Conservation (phyloP, 2,888 invertebrate species). For the Pharmacophagus antenor region DNA sequence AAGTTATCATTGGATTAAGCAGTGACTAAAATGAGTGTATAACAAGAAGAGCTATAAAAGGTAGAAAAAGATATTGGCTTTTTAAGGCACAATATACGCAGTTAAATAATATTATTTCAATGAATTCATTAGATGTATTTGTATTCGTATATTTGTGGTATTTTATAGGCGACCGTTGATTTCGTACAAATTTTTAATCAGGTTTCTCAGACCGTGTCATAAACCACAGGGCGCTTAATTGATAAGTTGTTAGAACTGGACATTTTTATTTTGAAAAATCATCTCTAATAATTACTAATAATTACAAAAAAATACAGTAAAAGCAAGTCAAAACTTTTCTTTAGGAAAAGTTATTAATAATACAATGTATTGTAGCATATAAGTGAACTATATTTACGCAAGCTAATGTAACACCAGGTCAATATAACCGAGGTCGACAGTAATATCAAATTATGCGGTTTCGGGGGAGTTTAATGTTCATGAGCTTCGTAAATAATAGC, state of each 20-base stretch:
- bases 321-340: too few species aligned
- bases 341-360: not conserved
- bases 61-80: too few species aligned
- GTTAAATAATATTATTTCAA: too few species aligned
- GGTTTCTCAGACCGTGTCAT: not conserved
- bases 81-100: too few species aligned
- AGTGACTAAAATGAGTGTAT: too few species aligned
- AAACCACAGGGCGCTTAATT: not conserved
- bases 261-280: not conserved
- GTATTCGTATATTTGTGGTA: too few species aligned
- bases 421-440: conserved; percentile 17
- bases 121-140: too few species aligned
- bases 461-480: conserved; percentile 24
- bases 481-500: conserved; percentile 27
- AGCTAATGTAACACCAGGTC: conserved; percentile 20
- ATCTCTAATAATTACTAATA: not conserved
- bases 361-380: conserved; percentile 18
- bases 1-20: too few species aligned
- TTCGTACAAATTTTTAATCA: not conserved
- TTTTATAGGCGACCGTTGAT: not conserved
- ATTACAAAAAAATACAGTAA: too few species aligned
- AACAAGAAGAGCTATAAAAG: too few species aligned
- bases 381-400: conserved; percentile 27
- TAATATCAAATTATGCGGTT: conserved; percentile 24
- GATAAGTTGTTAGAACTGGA: not conserved